Conservation (phyloP, 2,113 vertebrate species). For the Burhinus bistriatus region DNA sequence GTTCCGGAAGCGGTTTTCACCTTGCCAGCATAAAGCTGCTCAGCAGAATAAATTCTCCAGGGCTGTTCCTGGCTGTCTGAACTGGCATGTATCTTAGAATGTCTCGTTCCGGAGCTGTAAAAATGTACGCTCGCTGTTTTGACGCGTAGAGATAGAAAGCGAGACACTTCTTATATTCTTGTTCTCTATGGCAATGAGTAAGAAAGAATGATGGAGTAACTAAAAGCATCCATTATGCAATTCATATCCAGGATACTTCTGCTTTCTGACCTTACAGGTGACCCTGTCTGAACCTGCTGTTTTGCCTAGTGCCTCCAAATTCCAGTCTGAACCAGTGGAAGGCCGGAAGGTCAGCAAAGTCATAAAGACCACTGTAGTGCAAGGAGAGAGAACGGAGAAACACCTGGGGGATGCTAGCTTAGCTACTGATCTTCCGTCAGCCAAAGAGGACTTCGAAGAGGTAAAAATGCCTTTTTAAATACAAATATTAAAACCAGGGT, state of each 20-base stretch:
- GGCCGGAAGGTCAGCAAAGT: slow-evolving; percentile 95
- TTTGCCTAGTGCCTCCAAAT: slow-evolving; percentile 77
- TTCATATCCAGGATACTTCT: background rate
- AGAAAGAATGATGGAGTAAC: background rate
- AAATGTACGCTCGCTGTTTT: background rate
- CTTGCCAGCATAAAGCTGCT: background rate
- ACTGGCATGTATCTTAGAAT: background rate
- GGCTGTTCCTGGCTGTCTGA: background rate
- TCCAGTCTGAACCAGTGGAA: slow-evolving; percentile 87
- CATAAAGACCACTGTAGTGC: slow-evolving; percentile 88
- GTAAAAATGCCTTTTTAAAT: slow-evolving; percentile 58
- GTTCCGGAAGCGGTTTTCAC: background rate
- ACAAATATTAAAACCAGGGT: background rate
- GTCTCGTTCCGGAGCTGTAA: background rate
- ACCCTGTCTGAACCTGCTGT: slow-evolving; percentile 80
- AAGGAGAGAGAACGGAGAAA: slow-evolving; percentile 89
- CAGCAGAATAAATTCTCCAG: background rate
- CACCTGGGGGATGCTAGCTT: slow-evolving; percentile 84
- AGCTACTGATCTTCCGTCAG: slow-evolving; percentile 89
- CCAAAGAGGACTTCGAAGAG: slow-evolving; percentile 96
- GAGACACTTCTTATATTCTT: background rate
- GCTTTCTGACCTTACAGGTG: slow-evolving; percentile 72
- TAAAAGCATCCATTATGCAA: background rate
- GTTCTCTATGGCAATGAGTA: background rate
- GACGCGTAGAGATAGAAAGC: background rate